Evolutionary conservation across 2,113 vertebrate species (phyloP).

Genomic region (Lasiurus borealis): DNA sequence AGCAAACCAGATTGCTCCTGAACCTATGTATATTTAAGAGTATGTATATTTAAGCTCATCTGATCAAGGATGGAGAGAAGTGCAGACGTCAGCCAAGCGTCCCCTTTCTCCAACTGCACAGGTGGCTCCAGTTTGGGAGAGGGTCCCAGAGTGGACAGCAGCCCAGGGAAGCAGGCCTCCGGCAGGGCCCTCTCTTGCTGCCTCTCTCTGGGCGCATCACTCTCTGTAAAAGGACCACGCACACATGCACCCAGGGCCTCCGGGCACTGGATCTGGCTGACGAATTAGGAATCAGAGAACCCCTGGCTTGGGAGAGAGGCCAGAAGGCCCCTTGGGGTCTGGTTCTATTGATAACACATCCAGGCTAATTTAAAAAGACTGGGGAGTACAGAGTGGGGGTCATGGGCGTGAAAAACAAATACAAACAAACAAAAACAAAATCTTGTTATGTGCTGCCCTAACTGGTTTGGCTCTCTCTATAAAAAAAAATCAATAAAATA

Average conservation of each 20-base stretch:
- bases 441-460: background rate
- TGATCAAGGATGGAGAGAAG: background rate
- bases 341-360: background rate
- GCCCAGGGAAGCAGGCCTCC: background rate
- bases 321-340: background rate
- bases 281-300: slow-evolving; percentile 18
- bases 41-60: background rate
- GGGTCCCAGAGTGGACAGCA: background rate
- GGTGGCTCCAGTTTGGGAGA: background rate
- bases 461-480: too few relatives aligned
- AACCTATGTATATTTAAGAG: background rate
- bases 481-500: too few relatives aligned
- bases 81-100: background rate
- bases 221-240: background rate
- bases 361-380: background rate
- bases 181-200: background rate
- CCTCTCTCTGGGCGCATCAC: background rate
- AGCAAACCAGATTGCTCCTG: background rate
- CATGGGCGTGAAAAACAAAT: slow-evolving; percentile 2
- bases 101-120: background rate
- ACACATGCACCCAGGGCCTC: background rate
- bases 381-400: background rate
- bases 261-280: background rate
- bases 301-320: background rate
- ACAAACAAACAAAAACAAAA: slow-evolving; percentile 42